Conservation (phyloP, 2,888 invertebrate genomes). For the Plemyria rubiginata region DNA sequence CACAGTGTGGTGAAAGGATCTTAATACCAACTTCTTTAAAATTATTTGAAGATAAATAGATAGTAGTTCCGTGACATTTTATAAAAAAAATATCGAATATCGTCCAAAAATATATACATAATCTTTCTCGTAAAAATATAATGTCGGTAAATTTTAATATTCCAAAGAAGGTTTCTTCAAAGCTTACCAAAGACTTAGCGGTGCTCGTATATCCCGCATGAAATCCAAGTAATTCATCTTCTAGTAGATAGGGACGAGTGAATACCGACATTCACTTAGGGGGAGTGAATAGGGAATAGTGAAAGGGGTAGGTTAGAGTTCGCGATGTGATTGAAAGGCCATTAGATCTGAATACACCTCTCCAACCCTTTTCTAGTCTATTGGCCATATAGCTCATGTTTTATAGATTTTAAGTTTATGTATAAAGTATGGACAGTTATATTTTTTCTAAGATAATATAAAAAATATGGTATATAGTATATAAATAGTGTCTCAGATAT, state of each 20-base stretch:
- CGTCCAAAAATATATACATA: too few species aligned
- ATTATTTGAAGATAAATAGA: too few species aligned
- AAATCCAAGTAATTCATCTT: constrained; percentile 39
- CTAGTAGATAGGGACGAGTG: constrained; percentile 34
- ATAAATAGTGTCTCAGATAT: too few species aligned
- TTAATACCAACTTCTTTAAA: too few species aligned
- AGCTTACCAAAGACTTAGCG: constrained; percentile 18
- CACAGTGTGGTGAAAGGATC: too few species aligned
- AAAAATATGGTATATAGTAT: too few species aligned
- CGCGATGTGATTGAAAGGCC: constrained; percentile 41
- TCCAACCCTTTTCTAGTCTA: constrained; percentile 29
- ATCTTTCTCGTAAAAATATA: too few species aligned
- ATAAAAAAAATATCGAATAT: too few species aligned
- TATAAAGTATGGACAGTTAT: too few species aligned
- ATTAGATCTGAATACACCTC: constrained; percentile 34
- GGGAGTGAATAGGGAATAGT: constrained; percentile 38
- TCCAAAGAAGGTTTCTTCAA: constrained; percentile 4
- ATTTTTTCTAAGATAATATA: too few species aligned
- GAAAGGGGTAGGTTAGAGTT: constrained; percentile 38
- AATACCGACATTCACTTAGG: constrained; percentile 41
- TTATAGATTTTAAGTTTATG: neutral
- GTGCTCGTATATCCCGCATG: constrained; percentile 20
- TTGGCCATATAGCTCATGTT: constrained; percentile 9
- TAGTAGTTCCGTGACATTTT: too few species aligned
- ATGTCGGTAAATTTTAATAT: neutral